A percentile compares a stretch with the other conserved stretches of the same genome.
These are phyloP conservation scores for Caenorhabditis sp. DNA, from an alignment of 2,888 invertebrate species.

Conservation along the genomic window DNA sequence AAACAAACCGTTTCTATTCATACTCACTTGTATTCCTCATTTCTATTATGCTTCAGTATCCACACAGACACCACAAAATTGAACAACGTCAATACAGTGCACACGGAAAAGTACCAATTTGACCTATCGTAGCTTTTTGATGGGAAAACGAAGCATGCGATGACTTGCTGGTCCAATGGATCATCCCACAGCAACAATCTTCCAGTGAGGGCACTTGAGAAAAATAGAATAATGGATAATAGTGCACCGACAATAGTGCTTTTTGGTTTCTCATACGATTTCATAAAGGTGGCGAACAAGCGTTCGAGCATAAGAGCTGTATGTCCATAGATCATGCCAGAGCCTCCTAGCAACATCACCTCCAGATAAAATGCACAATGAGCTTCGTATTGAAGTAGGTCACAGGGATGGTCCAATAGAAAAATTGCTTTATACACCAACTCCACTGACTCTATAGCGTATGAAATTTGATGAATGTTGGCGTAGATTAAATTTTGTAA, in stretches of 20 bases:
- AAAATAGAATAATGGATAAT: background rate
- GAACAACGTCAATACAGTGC: constrained; percentile 4
- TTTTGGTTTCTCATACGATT: constrained; percentile 1
- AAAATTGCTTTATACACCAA: constrained; percentile 28
- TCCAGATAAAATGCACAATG: constrained; percentile 26
- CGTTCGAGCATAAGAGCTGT: constrained; percentile 43
- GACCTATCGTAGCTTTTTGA: background rate
- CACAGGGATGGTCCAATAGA: constrained; percentile 8
- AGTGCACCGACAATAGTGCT: background rate
- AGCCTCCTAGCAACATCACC: constrained; percentile 7
- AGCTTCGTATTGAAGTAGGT: constrained; percentile 10
- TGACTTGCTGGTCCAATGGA: background rate
- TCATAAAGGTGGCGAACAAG: constrained; percentile 15
- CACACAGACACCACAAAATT: constrained; percentile 8
- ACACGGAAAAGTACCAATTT: background rate
- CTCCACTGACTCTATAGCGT: constrained; percentile 9
- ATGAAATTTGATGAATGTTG: constrained; percentile 27
- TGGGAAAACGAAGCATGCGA: constrained; percentile 4
- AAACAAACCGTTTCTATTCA: no score
- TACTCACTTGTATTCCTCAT: constrained; percentile 5
- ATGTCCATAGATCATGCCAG: constrained; percentile 47
- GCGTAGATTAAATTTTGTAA: constrained; percentile 33
- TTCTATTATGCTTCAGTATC: constrained; percentile 10
- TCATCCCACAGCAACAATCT: constrained; percentile 23
- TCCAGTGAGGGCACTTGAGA: constrained; percentile 4